phyloP scores from a whole-genome alignment of 2,113 vertebrate species.

The Melanocharis versteri region DNA sequence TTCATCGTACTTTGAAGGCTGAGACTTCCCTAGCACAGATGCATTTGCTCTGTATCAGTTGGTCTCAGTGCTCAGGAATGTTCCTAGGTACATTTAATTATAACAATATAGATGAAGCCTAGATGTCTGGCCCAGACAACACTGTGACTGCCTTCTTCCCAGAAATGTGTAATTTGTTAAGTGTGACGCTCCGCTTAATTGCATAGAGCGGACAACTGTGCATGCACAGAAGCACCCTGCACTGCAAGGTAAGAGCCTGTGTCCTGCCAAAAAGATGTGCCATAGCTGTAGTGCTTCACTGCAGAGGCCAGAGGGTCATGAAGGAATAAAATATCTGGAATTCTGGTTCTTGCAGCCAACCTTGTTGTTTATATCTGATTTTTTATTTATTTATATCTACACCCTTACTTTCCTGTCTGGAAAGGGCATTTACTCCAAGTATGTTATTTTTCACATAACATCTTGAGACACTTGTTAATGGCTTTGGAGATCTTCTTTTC shows the following conservation, averaged over 20 bases:
- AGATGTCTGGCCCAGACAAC: not conserved
- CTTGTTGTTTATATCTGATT: not conserved
- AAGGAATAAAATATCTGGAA: not conserved
- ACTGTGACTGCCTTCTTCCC: not conserved
- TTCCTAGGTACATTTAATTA: not conserved
- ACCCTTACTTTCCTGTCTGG: not conserved
- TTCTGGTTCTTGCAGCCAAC: not conserved
- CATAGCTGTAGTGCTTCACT: not conserved
- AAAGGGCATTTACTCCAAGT: not conserved
- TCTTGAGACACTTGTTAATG: not conserved
- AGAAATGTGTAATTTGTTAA: not conserved
- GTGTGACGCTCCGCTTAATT: not conserved
- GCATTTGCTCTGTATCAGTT: not conserved
- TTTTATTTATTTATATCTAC: not conserved
- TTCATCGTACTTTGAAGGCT: not conserved
- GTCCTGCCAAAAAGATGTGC: not conserved
- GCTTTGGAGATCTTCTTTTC: not conserved
- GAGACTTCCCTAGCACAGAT: not conserved
- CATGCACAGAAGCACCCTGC: not conserved
- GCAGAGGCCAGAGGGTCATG: not conserved
- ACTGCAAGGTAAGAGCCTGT: not conserved
- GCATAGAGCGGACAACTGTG: not conserved
- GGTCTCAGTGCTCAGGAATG: not conserved
- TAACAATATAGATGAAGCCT: not conserved
- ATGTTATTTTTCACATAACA: not conserved